Percentiles rank a stretch among this genome's conserved stretches.
phyloP scores from a whole-genome alignment of 2,888 invertebrate genomes.

The Dryomyza anilis region DNA sequence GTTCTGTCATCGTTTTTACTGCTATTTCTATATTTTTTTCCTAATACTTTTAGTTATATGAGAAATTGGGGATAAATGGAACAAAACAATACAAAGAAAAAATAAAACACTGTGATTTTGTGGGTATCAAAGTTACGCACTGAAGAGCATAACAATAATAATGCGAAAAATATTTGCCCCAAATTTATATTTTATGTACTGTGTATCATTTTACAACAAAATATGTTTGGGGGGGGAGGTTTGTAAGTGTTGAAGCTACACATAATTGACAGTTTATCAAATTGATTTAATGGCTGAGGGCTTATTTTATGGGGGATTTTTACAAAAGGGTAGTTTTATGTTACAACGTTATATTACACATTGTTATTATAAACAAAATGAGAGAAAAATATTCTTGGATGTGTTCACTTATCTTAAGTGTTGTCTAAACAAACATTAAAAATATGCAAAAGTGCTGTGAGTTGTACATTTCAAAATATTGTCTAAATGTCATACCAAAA shows the following conservation, averaged over 20 bases:
- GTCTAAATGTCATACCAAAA: too few species aligned
- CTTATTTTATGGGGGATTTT: too few species aligned
- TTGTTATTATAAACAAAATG: too few species aligned
- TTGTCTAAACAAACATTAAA: background rate
- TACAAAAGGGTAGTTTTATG: background rate
- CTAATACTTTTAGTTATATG: background rate
- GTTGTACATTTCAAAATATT: too few species aligned
- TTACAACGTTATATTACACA: too few species aligned
- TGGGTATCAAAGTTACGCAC: too few species aligned
- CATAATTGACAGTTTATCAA: constrained; percentile 14
- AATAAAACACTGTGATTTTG: background rate
- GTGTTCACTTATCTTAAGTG: background rate
- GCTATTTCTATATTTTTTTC: background rate
- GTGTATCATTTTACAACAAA: too few species aligned
- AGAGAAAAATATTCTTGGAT: background rate
- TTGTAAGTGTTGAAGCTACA: background rate
- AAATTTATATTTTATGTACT: too few species aligned
- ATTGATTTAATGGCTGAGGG: constrained; percentile 1
- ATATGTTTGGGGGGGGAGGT: background rate
- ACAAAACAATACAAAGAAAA: background rate
- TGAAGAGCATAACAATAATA: background rate
- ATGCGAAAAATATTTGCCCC: too few species aligned
- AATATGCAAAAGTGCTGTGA: background rate
- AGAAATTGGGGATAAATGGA: constrained; percentile 3
- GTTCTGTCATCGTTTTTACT: background rate